Evolutionary conservation across 2,797 vertebrate genomes (phyloP).

Genomic region (Simalia tracyae): DNA sequence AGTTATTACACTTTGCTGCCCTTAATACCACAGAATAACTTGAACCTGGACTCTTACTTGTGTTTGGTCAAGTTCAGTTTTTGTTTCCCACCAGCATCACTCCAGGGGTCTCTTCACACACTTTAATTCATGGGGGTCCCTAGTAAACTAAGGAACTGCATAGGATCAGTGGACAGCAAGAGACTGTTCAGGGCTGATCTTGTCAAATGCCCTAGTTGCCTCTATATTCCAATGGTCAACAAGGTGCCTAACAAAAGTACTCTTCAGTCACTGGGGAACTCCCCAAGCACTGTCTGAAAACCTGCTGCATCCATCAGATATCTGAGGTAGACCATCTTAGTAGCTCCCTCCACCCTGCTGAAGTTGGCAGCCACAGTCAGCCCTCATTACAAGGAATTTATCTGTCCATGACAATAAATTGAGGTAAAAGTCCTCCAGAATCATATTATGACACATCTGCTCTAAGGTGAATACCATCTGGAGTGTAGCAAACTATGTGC

Average conservation of each 20-base stretch:
- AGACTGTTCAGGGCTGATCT: background rate
- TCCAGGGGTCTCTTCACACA: background rate
- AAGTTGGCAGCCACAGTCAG: background rate
- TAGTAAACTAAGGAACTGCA: background rate
- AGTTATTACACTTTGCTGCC: background rate
- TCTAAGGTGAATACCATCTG: background rate
- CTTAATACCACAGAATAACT: background rate
- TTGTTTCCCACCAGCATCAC: background rate
- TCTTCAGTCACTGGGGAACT: background rate
- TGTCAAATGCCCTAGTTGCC: background rate
- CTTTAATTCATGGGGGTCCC: background rate
- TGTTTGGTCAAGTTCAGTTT: background rate
- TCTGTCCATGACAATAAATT: background rate
- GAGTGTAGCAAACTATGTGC: background rate
- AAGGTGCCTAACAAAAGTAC: background rate
- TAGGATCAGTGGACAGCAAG: background rate
- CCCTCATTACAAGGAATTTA: background rate
- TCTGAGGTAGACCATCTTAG: background rate
- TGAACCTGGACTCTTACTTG: background rate
- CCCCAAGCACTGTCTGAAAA: background rate
- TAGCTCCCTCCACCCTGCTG: background rate
- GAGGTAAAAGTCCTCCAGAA: background rate
- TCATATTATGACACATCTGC: background rate
- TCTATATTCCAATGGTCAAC: background rate
- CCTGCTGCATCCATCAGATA: background rate